Evolutionary conservation across 2,888 invertebrate species (phyloP).

Genomic region (Phengaris arion): DNA sequence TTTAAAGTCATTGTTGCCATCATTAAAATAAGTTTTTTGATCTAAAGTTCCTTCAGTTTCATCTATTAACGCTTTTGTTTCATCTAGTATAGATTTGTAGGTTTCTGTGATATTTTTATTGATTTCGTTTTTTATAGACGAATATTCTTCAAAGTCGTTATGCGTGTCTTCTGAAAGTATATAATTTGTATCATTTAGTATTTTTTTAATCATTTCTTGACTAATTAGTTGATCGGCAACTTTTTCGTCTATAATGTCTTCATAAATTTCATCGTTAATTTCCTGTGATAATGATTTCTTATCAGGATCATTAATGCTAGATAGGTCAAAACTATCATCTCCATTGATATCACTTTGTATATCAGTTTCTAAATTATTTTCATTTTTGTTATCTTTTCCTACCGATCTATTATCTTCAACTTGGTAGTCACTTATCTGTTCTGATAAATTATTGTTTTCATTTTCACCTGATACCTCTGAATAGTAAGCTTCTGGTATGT

Average conservation of each 20-base stretch:
- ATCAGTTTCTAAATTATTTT: neutral
- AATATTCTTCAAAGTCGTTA: conserved; percentile 37
- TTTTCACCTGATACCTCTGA: conserved; percentile 25
- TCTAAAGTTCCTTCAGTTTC: conserved; percentile 43
- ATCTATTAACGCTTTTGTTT: conserved; percentile 42
- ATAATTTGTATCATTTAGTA: conserved; percentile 38
- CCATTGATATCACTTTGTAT: conserved; percentile 4
- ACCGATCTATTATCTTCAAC: conserved; percentile 60
- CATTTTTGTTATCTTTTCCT: conserved; percentile 37
- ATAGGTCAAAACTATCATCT: conserved; percentile 26
- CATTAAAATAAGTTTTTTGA: conserved; percentile 34
- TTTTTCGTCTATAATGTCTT: conserved; percentile 26
- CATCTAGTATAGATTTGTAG: conserved; percentile 31
- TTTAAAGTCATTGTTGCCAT: neutral
- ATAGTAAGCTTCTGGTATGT: neutral
- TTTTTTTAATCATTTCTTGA: conserved; percentile 29
- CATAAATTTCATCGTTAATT: conserved; percentile 31
- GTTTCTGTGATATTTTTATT: conserved; percentile 27
- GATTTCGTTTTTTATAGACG: conserved; percentile 34
- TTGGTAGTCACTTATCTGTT: conserved; percentile 50
- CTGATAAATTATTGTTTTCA: conserved; percentile 34
- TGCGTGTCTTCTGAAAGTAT: conserved; percentile 38
- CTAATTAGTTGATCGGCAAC: conserved; percentile 17
- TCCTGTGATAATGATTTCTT: conserved; percentile 21
- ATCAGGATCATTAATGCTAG: neutral